Conservation (phyloP, 2,888 invertebrate genomes). For the Hesperia comma region DNA sequence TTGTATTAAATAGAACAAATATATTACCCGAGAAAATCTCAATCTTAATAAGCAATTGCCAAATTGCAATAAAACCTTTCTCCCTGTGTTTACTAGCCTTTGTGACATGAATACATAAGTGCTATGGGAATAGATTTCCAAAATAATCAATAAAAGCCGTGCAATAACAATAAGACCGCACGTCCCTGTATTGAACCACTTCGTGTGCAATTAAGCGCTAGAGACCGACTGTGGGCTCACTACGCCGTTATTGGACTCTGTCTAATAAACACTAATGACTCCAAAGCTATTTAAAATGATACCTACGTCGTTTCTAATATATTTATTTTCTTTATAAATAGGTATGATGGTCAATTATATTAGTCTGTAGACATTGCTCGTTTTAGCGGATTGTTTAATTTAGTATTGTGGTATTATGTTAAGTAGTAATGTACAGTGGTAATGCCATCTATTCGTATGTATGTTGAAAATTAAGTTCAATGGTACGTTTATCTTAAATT, state of each 20-base stretch:
- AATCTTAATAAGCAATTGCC: neutral
- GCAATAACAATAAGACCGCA: conserved; percentile 36
- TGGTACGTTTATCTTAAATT: too few relatives aligned
- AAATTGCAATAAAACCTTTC: conserved; percentile 7
- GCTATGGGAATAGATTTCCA: neutral
- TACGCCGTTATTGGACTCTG: conserved; percentile 71
- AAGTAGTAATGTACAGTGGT: too few relatives aligned
- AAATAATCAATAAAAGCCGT: conserved; percentile 10
- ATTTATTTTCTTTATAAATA: too few relatives aligned
- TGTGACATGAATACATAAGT: conserved; percentile 6
- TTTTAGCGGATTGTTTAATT: too few relatives aligned
- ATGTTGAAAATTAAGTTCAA: too few relatives aligned
- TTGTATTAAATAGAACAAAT: too few relatives aligned
- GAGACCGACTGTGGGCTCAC: conserved; percentile 62
- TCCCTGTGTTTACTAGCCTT: conserved; percentile 19
- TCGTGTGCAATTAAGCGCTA: conserved; percentile 58
- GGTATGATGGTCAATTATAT: too few relatives aligned
- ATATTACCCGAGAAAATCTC: too few relatives aligned
- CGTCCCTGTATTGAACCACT: conserved; percentile 42
- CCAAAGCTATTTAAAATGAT: conserved; percentile 56
- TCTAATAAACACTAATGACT: conserved; percentile 75
- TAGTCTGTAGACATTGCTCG: too few relatives aligned
- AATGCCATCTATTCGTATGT: too few relatives aligned
- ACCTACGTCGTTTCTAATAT: conserved; percentile 37
- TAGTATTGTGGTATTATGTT: too few relatives aligned